These are phyloP conservation scores for Heliconius nattereri DNA, from an alignment of 1,140 invertebrate genomes.

Conservation along the genomic window DNA sequence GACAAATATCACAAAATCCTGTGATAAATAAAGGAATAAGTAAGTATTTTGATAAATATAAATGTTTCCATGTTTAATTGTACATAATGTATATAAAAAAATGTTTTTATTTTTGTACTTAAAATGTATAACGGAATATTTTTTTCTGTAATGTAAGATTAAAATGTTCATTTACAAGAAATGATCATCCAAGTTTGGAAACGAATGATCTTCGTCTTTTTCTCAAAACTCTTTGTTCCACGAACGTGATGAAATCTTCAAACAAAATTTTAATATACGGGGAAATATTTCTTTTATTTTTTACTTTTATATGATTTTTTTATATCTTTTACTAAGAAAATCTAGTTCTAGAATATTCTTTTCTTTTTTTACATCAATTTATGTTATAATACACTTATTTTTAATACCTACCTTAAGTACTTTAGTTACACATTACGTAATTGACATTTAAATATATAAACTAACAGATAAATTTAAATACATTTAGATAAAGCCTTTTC, in stretches of 20 bases:
- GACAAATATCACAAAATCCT: too few species aligned
- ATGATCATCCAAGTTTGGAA: neutral
- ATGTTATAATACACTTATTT: neutral
- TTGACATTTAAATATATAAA: neutral
- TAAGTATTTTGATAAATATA: too few species aligned
- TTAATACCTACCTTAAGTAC: neutral
- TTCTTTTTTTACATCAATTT: too few species aligned
- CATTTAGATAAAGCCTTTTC: neutral
- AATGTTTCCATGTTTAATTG: too few species aligned
- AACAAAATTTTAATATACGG: neutral
- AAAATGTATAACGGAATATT: too few species aligned
- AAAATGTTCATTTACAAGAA: neutral
- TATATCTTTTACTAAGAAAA: too few species aligned
- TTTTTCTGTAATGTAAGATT: neutral
- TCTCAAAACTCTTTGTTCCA: neutral
- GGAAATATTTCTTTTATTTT: neutral
- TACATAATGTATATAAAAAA: too few species aligned
- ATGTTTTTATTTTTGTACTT: too few species aligned
- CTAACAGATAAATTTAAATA: neutral
- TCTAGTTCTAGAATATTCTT: too few species aligned
- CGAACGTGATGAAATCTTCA: conserved; percentile 3
- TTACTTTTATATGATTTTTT: too few species aligned
- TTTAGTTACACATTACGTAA: neutral
- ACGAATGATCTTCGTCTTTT: conserved; percentile 1
- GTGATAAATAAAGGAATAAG: too few species aligned